These are phyloP conservation scores for Mandrillus leucophaeus DNA, from an alignment of 2,113 vertebrate genomes.

Conservation along the genomic window DNA sequence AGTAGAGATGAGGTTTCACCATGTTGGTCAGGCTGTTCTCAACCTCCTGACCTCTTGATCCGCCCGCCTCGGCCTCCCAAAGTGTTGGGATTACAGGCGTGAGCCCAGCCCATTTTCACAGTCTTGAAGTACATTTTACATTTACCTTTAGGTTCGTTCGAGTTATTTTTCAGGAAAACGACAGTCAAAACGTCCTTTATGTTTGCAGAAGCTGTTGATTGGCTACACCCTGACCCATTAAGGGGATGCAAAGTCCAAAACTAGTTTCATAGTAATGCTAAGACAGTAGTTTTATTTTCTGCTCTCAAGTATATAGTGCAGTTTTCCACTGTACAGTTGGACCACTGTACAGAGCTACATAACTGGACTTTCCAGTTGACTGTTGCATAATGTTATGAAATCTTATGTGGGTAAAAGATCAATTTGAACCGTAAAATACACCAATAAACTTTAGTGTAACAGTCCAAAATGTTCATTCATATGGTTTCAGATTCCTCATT, in stretches of 20 bases:
- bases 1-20: no score
- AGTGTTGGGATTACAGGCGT: no score
- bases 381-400: background rate
- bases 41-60: no score
- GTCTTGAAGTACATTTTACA: background rate
- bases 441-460: background rate
- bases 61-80: no score
- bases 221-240: background rate
- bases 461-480: background rate
- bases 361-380: background rate
- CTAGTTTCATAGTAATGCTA: background rate
- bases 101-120: background rate
- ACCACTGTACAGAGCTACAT: background rate
- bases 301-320: background rate
- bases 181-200: background rate
- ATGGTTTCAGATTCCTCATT: background rate
- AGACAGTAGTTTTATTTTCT: background rate
- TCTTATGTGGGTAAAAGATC: background rate
- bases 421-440: background rate
- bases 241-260: background rate
- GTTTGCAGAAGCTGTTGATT: background rate
- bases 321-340: background rate
- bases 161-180: background rate
- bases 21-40: no score
- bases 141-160: background rate